These are phyloP conservation scores for Cyprinodon brontotheroides DNA, from an alignment of 2,113 vertebrate genomes.

Conservation along the genomic window DNA sequence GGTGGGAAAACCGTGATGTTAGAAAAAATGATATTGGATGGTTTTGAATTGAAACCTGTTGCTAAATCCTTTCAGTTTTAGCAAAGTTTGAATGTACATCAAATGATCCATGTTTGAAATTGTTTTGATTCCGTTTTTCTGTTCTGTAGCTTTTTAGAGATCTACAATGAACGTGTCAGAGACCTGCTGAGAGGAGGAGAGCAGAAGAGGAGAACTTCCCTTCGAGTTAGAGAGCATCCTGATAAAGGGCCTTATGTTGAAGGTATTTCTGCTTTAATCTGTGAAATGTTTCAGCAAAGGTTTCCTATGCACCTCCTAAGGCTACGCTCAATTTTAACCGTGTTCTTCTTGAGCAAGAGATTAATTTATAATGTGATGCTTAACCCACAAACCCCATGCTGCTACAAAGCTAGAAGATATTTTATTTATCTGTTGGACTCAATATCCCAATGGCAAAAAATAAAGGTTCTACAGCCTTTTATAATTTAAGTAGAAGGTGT, in stretches of 20 bases:
- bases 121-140: background rate
- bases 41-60: background rate
- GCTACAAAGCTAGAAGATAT: background rate
- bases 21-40: background rate
- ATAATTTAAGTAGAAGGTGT: constrained; percentile 13
- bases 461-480: background rate
- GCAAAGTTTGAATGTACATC: background rate
- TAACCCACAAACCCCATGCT: background rate
- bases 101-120: background rate
- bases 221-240: constrained; percentile 84
- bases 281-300: background rate
- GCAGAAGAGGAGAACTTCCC: constrained; percentile 83
- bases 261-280: constrained; percentile 69
- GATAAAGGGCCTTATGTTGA: constrained; percentile 96
- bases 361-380: background rate
- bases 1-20: background rate
- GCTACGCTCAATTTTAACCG: background rate
- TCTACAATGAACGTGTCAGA: constrained; percentile 95
- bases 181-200: constrained; percentile 86
- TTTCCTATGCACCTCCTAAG: background rate
- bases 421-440: constrained; percentile 10
- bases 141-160: constrained; percentile 91
- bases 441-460: background rate
- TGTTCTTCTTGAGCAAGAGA: background rate
- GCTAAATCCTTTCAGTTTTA: background rate